Base-by-base conservation (phyloP, 2,113 vertebrate species). In the Gymnorhina tibicen region DNA sequence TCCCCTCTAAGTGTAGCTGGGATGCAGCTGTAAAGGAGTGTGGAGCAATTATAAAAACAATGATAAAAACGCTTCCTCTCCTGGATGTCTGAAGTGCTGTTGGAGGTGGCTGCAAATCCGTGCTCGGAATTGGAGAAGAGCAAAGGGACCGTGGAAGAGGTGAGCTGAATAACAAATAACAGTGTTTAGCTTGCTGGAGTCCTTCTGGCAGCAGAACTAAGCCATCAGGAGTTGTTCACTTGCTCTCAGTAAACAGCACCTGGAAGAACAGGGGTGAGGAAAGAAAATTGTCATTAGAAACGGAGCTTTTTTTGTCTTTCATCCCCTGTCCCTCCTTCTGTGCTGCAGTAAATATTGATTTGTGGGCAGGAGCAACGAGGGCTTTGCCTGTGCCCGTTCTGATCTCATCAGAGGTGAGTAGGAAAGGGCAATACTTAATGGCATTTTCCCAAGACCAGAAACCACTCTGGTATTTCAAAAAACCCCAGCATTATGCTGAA, bases 281-380 rank as follows among this genome's bases (percentile, higher is more conserved):
- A 47, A 24, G 28, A 73, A 22, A 79, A n/a, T 13, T 77, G 15
- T 37, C 35, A 21, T 63, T 79, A 62, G 53, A 79, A 87, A 33
- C 0, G 0, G 47, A 69, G 47, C 0, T 32, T 23, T 41, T 67
- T 68, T 69, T 72, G 59, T 39, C 49, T 89, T 74, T 86, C 56
- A 35, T 88, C 30, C 44, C 41, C 16, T 72, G 24, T 56, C 64
- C 52, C 27, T 66, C 46, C 26, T 79, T 35, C 42, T 30, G 17
- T 41, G n/a, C 75, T 44, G 44, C 75, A 77, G 56, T 41, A 49
- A 59, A 67, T 92, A 86, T 82, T 91, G 95, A 94, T 96, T 75
- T 77, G 85, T 75, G 68, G 90, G 73, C 78, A 94, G 75, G 59
- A 78, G 37, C 68, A 62, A 1, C 0, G 7, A 64, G 32, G 70